Evolutionary conservation across 2,888 invertebrate genomes (phyloP).

Genomic region (Protonemura montana): DNA sequence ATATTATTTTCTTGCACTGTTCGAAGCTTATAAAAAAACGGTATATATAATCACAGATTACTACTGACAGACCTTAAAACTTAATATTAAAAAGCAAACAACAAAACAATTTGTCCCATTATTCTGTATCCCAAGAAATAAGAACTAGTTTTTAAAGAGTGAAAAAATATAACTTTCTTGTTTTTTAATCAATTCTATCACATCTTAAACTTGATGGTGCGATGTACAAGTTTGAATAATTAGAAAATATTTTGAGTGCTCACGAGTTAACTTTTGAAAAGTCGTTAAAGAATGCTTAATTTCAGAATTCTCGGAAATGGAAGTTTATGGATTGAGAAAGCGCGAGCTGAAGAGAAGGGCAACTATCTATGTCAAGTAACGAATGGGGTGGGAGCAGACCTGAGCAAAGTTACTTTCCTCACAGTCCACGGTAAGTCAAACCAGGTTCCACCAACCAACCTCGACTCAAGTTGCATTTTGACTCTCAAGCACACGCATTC

Average conservation of each 20-base stretch:
- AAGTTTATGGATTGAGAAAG: slow-evolving; percentile 51
- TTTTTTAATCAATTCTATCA: neutral
- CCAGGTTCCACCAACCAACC: too few relatives aligned
- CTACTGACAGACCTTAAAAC: too few relatives aligned
- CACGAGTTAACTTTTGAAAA: neutral
- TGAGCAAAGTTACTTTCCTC: slow-evolving; percentile 58
- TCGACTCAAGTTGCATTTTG: too few relatives aligned
- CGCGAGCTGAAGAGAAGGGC: slow-evolving; percentile 52
- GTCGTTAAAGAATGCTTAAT: slow-evolving; percentile 31
- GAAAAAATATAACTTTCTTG: neutral
- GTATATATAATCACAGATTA: too few relatives aligned
- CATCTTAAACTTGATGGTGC: slow-evolving; percentile 1
- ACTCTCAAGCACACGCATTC: too few relatives aligned
- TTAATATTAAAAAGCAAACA: too few relatives aligned
- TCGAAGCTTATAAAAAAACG: too few relatives aligned
- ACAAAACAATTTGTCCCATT: too few relatives aligned
- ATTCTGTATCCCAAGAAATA: too few relatives aligned
- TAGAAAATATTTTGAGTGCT: neutral
- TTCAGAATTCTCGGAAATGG: slow-evolving; percentile 51
- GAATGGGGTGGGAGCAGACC: slow-evolving; percentile 57
- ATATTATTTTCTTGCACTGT: too few relatives aligned
- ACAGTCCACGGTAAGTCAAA: slow-evolving; percentile 58
- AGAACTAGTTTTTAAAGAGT: too few relatives aligned
- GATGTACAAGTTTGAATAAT: neutral
- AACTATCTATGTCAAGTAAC: slow-evolving; percentile 56